phyloP scores from a whole-genome alignment of 2,888 invertebrate species.

The Euphydryas editha region DNA sequence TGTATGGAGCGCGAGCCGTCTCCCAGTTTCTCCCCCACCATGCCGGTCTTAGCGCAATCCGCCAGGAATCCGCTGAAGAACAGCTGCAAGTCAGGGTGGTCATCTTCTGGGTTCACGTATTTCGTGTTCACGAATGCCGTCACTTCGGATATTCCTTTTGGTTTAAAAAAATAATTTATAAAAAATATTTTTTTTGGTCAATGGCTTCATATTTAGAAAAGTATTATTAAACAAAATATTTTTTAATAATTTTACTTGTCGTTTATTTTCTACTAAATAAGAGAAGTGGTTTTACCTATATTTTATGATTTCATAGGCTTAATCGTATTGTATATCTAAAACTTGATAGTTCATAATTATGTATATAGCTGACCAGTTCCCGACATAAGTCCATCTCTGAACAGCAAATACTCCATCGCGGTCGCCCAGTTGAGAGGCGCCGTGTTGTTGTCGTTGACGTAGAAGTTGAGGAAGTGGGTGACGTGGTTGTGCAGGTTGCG shows the following conservation, averaged over 20 bases:
- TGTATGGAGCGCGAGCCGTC: conserved; percentile 87
- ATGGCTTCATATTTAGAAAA: too few species aligned
- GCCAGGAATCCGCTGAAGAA: conserved; percentile 95
- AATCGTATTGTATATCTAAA: too few species aligned
- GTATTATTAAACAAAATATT: background rate
- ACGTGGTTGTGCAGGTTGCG: conserved; percentile 94
- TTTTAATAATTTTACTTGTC: too few species aligned
- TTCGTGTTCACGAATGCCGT: conserved; percentile 92
- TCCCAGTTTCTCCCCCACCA: conserved; percentile 90
- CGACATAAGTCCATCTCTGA: conserved; percentile 94
- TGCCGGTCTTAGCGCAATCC: conserved; percentile 93
- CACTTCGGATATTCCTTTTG: conserved; percentile 90
- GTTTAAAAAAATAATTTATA: background rate
- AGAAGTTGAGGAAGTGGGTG: conserved; percentile 90
- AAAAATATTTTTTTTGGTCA: too few species aligned
- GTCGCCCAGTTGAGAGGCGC: conserved; percentile 95
- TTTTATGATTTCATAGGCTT: too few species aligned
- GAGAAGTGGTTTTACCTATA: too few species aligned
- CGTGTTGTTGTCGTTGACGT: conserved; percentile 92
- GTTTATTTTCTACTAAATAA: too few species aligned
- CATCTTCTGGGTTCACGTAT: conserved; percentile 88
- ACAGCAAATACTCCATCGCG: conserved; percentile 94
- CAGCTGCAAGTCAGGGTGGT: conserved; percentile 93
- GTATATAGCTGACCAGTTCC: conserved; percentile 90
- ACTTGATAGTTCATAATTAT: too few species aligned